Conservation (phyloP, 92 coral and sea anemone species). For the Parazoanthus atlanticus region DNA sequence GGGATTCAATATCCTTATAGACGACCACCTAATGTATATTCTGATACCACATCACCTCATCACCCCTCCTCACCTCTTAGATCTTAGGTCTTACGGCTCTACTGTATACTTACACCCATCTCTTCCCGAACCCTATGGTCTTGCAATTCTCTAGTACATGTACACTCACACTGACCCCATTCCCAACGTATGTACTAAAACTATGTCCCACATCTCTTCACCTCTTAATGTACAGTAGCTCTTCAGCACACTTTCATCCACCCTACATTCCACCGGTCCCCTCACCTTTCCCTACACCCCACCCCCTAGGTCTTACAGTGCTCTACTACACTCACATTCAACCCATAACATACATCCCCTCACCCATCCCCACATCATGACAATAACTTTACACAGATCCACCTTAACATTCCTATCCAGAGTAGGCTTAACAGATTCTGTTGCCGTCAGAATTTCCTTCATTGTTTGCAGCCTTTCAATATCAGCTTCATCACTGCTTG, state of each 20-base stretch:
- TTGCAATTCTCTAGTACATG: background rate
- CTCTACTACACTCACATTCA: background rate
- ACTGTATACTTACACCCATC: background rate
- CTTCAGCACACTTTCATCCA: background rate
- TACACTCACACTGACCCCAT: background rate
- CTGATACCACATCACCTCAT: too few relatives aligned
- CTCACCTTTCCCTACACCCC: background rate
- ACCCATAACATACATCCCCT: background rate
- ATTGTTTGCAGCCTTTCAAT: slow-evolving; percentile 57
- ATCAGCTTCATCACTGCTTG: slow-evolving; percentile 59
- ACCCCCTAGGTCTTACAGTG: background rate
- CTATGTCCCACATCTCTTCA: background rate
- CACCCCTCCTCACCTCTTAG: background rate
- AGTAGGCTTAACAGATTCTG: slow-evolving; percentile 71
- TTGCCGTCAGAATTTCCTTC: slow-evolving; percentile 67
- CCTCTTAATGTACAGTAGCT: background rate
- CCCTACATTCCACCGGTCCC: background rate
- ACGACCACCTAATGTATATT: too few relatives aligned
- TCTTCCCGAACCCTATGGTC: background rate
- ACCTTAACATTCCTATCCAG: slow-evolving; percentile 87
- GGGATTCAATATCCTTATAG: too few relatives aligned
- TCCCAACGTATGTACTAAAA: background rate
- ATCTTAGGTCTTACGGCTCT: background rate
- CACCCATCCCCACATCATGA: background rate
- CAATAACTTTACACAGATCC: background rate